These are phyloP conservation scores for Trichonephila clavipes DNA, from an alignment of 1,140 invertebrate genomes.

Conservation along the genomic window DNA sequence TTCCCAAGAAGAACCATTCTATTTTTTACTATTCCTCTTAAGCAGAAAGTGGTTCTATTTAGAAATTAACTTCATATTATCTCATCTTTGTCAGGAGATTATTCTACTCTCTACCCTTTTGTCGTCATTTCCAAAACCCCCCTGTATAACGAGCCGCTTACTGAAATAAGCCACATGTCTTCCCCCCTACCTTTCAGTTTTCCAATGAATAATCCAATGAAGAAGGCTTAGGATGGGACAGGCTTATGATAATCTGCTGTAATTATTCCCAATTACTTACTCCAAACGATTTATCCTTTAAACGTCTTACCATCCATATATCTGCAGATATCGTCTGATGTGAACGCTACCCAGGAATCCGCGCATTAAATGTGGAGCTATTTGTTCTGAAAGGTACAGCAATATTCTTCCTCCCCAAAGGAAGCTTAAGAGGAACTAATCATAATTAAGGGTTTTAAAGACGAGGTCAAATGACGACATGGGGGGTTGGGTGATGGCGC, in stretches of 20 bases:
- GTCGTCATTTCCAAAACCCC: background rate
- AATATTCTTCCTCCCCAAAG: background rate
- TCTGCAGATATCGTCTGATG: background rate
- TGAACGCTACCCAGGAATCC: conserved; percentile 15
- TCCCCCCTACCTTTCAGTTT: background rate
- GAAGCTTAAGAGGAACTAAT: conserved; percentile 42
- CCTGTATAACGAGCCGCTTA: background rate
- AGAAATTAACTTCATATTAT: background rate
- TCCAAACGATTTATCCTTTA: conserved; percentile 40
- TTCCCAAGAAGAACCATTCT: no score
- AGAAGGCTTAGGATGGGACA: background rate
- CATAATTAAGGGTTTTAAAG: conserved; percentile 68
- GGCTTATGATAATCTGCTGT: conserved; percentile 29
- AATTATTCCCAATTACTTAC: conserved; percentile 63
- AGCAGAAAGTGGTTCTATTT: background rate
- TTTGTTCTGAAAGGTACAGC: conserved; percentile 37
- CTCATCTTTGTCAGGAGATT: background rate
- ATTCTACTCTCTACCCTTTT: background rate
- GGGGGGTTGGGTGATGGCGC: background rate
- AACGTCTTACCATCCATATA: conserved; percentile 50
- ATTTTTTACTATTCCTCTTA: no score
- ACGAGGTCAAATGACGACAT: conserved; percentile 34
- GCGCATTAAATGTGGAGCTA: conserved; percentile 6
- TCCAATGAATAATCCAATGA: background rate
- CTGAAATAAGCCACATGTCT: background rate